Evolutionary conservation across 1,140 invertebrate species (phyloP), one percentile per base, ranked within the genome.

Genomic region (Saccostrea glomerata): DNA sequence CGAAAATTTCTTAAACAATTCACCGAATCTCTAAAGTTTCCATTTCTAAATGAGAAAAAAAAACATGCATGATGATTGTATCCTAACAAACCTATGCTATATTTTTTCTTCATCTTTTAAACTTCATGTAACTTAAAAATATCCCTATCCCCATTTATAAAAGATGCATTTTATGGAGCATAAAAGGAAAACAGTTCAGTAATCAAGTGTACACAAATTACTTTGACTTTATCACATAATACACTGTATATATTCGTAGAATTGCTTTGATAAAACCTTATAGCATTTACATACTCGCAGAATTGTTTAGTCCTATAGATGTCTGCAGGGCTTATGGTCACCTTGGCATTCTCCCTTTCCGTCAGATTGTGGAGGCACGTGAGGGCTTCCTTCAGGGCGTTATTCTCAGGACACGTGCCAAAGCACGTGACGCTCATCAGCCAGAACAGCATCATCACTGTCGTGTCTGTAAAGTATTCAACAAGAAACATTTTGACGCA

Each of bases 341-440:
- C 25, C 25, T 77, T 77, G 25, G 70, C 15, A 36, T 77, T 77
- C 25, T 77, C 70, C 30, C 70, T 30, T 0, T 77, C 70, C 30
- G 70, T 77, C 70, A 77, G 70, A 25, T 77, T 77, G 70, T 77
- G 70, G 11, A 77, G 70, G 30, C 70, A 77, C 70, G 70, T 77
- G 70, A 77, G 70, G 23, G 70, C 70, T 25, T 77, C 70, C 25
- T 30, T 77, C 23, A 77, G 70, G 23, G 70, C 70, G 25, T 36
- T 77, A 17, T 77, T 25, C 25, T 77, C 70, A 25, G 70, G 70
- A 11, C 70, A 77, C 25, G 70, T 30, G 25, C 70, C 70, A 15
- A 25, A 77, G 25, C 25, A 77, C 25, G 70, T 77, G 70, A 77
- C 70, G 25, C 70, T 77, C 70, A 77, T 77, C 70, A 77, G 25